A percentile compares a stretch with the other conserved stretches of the same genome.
These are phyloP conservation scores for Ammospiza maritima DNA, from an alignment of 2,797 vertebrate species.

Conservation along the genomic window DNA sequence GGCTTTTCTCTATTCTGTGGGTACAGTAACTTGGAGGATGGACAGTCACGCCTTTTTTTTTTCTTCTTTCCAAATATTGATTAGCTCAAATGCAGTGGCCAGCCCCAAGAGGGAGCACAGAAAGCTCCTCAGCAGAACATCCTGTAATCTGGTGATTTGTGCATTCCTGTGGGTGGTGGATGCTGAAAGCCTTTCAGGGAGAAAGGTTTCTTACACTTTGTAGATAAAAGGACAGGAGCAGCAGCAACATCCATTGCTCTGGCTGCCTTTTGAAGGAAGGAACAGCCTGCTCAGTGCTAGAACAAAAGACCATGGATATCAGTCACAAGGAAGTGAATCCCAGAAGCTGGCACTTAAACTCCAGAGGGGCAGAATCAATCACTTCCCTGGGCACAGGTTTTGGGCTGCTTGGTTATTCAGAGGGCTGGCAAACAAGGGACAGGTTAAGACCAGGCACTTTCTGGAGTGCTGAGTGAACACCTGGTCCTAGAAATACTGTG, in stretches of 20 bases:
- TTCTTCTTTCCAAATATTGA: not conserved
- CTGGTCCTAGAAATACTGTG: not conserved
- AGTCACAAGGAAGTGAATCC: not conserved
- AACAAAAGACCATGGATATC: not conserved
- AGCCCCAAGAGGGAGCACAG: conserved; percentile 10
- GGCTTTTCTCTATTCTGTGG: not conserved
- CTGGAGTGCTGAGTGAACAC: not conserved
- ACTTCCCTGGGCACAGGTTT: not conserved
- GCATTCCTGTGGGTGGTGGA: not conserved
- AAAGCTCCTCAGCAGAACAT: not conserved
- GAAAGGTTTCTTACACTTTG: not conserved
- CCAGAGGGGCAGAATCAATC: not conserved
- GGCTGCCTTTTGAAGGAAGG: not conserved
- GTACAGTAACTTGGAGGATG: not conserved
- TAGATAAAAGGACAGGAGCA: not conserved
- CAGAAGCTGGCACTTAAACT: not conserved
- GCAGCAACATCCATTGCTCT: not conserved
- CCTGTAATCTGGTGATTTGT: not conserved
- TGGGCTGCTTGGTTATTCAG: not conserved
- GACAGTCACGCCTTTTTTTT: rapidly evolving
- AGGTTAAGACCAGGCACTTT: not conserved
- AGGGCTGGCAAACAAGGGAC: not conserved
- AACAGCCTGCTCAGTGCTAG: not conserved
- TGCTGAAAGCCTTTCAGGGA: conserved; percentile 16
- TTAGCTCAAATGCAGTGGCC: not conserved